Conservation (phyloP, 2,113 vertebrate genomes). For the Gymnocephalus cernua region DNA sequence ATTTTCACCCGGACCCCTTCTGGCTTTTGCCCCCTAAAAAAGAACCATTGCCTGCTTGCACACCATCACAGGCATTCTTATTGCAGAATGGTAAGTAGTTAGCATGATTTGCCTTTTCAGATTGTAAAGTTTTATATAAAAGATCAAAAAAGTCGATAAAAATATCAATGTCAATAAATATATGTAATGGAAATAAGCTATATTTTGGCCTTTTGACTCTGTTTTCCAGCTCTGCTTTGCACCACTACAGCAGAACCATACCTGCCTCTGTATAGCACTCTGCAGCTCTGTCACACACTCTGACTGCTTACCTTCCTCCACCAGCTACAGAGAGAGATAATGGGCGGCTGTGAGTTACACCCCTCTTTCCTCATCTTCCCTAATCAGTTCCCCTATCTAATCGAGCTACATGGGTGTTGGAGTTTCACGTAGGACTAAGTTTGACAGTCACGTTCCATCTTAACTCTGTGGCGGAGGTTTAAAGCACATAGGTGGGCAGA, state of each 20-base stretch:
- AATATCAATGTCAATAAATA: background rate
- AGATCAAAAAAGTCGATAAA: background rate
- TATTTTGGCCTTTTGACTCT: slow-evolving; percentile 30
- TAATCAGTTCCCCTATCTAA: slow-evolving; percentile 64
- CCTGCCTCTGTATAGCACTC: slow-evolving; percentile 52
- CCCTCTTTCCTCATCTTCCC: slow-evolving; percentile 48
- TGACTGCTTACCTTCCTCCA: slow-evolving; percentile 42
- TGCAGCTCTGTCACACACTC: slow-evolving; percentile 53
- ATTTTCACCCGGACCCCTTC: background rate
- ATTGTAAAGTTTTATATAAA: slow-evolving; percentile 5
- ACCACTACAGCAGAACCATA: slow-evolving; percentile 40
- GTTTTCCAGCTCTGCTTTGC: slow-evolving; percentile 37
- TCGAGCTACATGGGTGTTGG: slow-evolving; percentile 35
- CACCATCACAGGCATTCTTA: background rate
- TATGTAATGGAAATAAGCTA: background rate
- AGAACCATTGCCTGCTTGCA: background rate
- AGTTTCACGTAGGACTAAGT: slow-evolving; percentile 64
- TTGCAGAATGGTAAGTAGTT: background rate
- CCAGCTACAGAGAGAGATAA: slow-evolving; percentile 51
- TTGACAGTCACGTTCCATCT: slow-evolving; percentile 66
- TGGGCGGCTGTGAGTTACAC: slow-evolving; percentile 55
- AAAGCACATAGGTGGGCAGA: slow-evolving; percentile 77
- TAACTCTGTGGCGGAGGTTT: slow-evolving; percentile 70
- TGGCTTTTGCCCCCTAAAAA: background rate
- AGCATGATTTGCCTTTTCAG: background rate